A percentile compares a stretch with the other conserved stretches of the same genome.
phyloP scores from a whole-genome alignment of 2,797 vertebrate species.

The Lepus townsendii region DNA sequence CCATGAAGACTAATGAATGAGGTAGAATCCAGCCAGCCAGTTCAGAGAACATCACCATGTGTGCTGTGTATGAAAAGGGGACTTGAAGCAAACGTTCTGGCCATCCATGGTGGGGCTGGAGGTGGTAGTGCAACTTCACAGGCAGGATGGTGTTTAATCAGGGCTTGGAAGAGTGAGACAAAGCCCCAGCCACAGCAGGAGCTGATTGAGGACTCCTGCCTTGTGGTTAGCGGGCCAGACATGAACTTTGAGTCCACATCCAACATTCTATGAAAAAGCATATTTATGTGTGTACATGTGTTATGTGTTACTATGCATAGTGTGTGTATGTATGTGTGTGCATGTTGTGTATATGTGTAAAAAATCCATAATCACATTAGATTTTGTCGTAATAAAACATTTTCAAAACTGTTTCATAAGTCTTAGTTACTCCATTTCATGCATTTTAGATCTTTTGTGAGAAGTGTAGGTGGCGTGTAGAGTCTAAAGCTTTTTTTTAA shows the following conservation, averaged over 20 bases:
- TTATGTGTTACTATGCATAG: not conserved
- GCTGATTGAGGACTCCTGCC: not conserved
- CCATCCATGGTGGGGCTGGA: not conserved
- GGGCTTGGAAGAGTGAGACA: not conserved
- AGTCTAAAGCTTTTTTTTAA: not conserved
- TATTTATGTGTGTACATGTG: not conserved
- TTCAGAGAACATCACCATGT: not conserved
- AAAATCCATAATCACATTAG: not conserved
- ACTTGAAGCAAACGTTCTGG: not conserved
- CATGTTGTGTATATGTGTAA: not conserved
- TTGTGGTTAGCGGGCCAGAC: not conserved
- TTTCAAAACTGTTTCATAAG: not conserved
- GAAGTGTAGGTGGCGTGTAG: not conserved
- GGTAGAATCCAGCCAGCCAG: not conserved
- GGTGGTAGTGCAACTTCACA: not conserved
- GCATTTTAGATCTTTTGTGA: not conserved
- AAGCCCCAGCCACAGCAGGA: not conserved
- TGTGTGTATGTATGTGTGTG: not conserved
- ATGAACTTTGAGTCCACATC: not conserved
- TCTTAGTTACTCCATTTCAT: not conserved
- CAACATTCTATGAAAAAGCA: not conserved
- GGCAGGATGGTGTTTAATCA: fast-evolving
- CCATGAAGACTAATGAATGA: not conserved
- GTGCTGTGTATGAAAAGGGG: not conserved
- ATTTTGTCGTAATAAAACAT: not conserved